A percentile compares a stretch with the other conserved stretches of the same genome.
Conservation (phyloP, 1,140 invertebrate genomes). For the Drosophila leontia region DNA sequence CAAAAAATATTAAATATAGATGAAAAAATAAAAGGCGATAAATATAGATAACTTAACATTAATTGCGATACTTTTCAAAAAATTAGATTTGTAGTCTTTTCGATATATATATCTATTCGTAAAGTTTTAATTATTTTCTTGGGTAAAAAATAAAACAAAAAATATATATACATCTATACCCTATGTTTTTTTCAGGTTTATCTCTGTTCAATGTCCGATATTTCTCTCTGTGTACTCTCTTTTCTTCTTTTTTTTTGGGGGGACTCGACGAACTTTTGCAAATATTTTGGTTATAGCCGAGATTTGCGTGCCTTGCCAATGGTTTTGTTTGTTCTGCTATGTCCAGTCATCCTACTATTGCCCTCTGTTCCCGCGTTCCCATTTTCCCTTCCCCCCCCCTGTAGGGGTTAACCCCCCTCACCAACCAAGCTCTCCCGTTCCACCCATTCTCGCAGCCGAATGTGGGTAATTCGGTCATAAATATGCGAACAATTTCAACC, state of each 20-base stretch:
- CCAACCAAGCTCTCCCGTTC: neutral
- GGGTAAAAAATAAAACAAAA: no score
- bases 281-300: constrained; percentile 81
- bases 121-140: neutral
- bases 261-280: constrained; percentile 63
- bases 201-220: neutral
- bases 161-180: neutral
- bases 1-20: neutral
- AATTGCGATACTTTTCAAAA: neutral
- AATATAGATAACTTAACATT: neutral
- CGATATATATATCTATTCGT: no score
- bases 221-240: constrained; percentile 11
- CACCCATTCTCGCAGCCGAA: constrained; percentile 41
- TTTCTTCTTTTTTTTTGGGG: constrained; percentile 31
- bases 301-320: constrained; percentile 79
- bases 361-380: constrained; percentile 15
- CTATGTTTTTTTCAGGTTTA: no score
- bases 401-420: constrained; percentile 13
- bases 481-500: constrained; percentile 77
- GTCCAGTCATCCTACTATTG: constrained; percentile 59
- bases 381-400: neutral
- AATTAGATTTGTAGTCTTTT: neutral
- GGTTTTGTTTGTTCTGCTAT: constrained; percentile 79
- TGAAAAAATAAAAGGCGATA: neutral
- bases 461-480: constrained; percentile 82